phyloP scores from a whole-genome alignment of 2,888 invertebrate species.

The Apodemia hepburni region DNA sequence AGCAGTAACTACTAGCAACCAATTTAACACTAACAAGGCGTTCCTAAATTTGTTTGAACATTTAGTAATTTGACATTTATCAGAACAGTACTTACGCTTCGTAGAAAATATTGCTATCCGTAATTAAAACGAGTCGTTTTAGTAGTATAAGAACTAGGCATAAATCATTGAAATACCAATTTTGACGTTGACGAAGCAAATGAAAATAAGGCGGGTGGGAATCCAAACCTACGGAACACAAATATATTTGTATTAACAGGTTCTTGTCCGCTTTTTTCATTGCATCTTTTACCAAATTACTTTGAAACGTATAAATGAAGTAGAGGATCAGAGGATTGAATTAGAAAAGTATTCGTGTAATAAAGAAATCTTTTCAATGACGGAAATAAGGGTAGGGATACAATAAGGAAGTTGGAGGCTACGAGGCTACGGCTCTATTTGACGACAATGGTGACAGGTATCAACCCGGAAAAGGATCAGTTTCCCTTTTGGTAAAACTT shows the following conservation, averaged over 20 bases:
- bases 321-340: conserved; percentile 69
- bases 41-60: too few relatives aligned
- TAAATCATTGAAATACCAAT: too few relatives aligned
- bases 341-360: conserved; percentile 71
- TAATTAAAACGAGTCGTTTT: too few relatives aligned
- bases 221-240: neutral
- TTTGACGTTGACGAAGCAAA: neutral
- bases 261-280: conserved; percentile 35
- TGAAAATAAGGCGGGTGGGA: neutral
- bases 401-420: conserved; percentile 48
- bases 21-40: too few relatives aligned
- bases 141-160: too few relatives aligned
- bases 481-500: conserved; percentile 70
- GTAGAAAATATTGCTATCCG: too few relatives aligned
- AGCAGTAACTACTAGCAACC: too few relatives aligned
- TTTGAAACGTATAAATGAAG: conserved; percentile 73
- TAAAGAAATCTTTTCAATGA: conserved; percentile 70
- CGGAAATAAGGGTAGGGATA: conserved; percentile 64
- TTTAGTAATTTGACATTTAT: too few relatives aligned
- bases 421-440: conserved; percentile 46
- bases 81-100: too few relatives aligned
- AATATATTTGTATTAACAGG: neutral
- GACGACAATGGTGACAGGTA: conserved; percentile 64
- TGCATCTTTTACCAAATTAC: conserved; percentile 60
- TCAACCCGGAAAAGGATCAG: conserved; percentile 69